Evolutionary conservation across 2,888 invertebrate genomes (phyloP), one percentile per base, ranked within the genome.

Genomic region (Drosophila quinaria): DNA sequence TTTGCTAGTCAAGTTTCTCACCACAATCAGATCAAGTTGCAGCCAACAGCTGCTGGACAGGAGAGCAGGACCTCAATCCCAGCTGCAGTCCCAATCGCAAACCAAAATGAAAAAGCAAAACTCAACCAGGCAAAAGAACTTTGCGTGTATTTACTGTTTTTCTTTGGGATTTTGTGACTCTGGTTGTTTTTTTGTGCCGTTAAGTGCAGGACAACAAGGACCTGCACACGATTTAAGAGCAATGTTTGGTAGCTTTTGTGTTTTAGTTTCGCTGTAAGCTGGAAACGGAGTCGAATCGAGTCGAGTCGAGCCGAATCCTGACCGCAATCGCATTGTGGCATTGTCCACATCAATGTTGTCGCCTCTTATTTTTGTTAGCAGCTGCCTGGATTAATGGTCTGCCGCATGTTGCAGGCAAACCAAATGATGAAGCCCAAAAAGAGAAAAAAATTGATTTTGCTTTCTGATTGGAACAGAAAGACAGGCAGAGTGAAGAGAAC

Each of bases 301-400:
- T 39, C 54, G 51, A 65, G 49, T 25, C 29, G 55, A 58, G 44
- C 4, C 41, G 46, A 44, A 49, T 54, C 17, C 74, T 78, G 81
- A 90, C 88, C 88, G 71, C 88, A 90, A 89, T 90, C 82, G 90
- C 90, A 89, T 89, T 89, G 89, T 79, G 90, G 88, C 81, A 86
- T 76, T 89, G 89, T 89, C 66, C 87, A 78, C 74, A 83, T 89
- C 85, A 84, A 88, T 90, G 89, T 77, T 86, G 89, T 75, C 90
- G 91, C 85, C 82, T 82, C 72, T 79, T 80, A 85, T 75, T 89
- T 89, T 78, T 70, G 82, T 72, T 72, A 70, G 81, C 85, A 68
- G 59, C 66, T 62, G 62, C 68, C 68, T 25, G 88, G 81, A 89
- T 83, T 83, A 83, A 83, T 84, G 81, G 88, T 67, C 63, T 41